Conservation (phyloP, 2,888 invertebrate genomes). For the Notocelia uddmanniana region DNA sequence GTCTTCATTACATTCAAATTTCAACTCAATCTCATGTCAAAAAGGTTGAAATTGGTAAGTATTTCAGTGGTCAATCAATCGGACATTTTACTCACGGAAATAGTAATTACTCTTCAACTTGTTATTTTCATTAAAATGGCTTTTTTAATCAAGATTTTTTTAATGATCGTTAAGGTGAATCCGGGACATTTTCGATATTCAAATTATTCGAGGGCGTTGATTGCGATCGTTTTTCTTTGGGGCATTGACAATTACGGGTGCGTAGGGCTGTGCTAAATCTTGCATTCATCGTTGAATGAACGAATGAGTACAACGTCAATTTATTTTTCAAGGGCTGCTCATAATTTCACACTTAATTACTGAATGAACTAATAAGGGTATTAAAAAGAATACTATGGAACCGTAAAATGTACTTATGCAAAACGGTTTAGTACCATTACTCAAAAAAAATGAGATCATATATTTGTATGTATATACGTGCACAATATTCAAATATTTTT, state of each 20-base stretch:
- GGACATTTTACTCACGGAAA: constrained; percentile 49
- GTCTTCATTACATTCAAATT: constrained; percentile 9
- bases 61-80: constrained; percentile 36
- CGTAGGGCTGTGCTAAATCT: constrained; percentile 12
- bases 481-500: neutral
- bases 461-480: neutral
- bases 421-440: too few species aligned
- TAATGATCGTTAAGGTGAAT: constrained; percentile 39
- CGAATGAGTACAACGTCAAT: neutral
- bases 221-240: constrained; percentile 40
- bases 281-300: neutral
- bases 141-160: constrained; percentile 45
- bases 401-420: too few species aligned
- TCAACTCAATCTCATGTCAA: constrained; percentile 4
- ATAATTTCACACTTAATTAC: neutral
- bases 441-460: too few species aligned
- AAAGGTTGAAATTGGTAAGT: constrained; percentile 22
- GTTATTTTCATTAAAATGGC: constrained; percentile 51
- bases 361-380: neutral
- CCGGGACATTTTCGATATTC: constrained; percentile 37
- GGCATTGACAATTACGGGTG: constrained; percentile 29
- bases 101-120: constrained; percentile 51
- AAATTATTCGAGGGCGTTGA: constrained; percentile 36
- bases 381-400: neutral
- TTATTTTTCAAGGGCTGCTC: neutral